Base-by-base conservation (phyloP, 2,888 invertebrate species). In the Elaeidobius kamerunicus region DNA sequence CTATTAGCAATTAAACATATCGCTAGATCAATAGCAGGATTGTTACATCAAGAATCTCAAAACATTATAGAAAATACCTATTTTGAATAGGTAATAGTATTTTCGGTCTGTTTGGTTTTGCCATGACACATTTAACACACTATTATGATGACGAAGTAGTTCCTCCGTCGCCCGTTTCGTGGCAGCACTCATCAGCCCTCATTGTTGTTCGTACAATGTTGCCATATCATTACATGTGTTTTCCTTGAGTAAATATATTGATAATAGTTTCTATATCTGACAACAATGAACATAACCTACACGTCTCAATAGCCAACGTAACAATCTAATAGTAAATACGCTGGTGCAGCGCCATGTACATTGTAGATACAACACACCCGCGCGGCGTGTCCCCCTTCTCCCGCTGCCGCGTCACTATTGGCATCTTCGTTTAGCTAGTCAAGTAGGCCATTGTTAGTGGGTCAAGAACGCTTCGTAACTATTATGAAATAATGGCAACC, bases 361-460 rank as follows among this genome's bases (percentile, higher is more conserved):
- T n/a, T n/a, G n/a, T 40, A 48, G 32, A 48, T 40, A 48, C 46
- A 46, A 38, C 40, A 47, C 48, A 34, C 39, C 40, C 36, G 45
- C 52, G 40, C 44, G 30, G 12, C 45, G 51, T 51, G 17, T n/a
- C 20, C 28, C 52, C 41, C 28, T 32, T 18, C 42, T 39, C 12
- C 35, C 16, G 3, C 18, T 16, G 32, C 42, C 16, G n/a, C 5
- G 20, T 19, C 32, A 5, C 43, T 27, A 6, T 15, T 40, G 42
- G 14, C 38, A n/a, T 18, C 30, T 40, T 39, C 52, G 30, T 50
- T 28, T 40, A 46, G 23, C 34, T 48, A 46, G 57, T 58, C 63
- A 69, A 67, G 65, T 70, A 65, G 71, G 72, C 70, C 72, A 73
- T 66, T 70, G 70, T 61, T 67, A 73, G 67, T 72, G 61, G 69